Evolutionary conservation across 2,113 vertebrate species (phyloP).

Genomic region (Microcebus tavaratra): DNA sequence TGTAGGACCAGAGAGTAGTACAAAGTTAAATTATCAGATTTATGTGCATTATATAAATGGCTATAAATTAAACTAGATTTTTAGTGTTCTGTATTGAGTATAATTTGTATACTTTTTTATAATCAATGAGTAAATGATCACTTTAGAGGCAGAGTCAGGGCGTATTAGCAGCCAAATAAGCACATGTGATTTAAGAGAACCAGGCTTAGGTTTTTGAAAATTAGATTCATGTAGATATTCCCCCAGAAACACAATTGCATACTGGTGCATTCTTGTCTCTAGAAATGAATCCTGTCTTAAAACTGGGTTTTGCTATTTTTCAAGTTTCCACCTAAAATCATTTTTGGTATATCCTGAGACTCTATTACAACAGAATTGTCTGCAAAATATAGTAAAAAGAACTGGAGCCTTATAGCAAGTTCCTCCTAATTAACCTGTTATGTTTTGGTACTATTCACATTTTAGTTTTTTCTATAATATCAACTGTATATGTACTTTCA

Average conservation of each 20-base stretch:
- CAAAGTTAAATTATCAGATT: slow-evolving; percentile 52
- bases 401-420: neutral
- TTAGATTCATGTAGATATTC: slow-evolving; percentile 46
- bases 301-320: slow-evolving; percentile 32
- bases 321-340: slow-evolving; percentile 32
- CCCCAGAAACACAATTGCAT: slow-evolving; percentile 61
- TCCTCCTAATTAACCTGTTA: neutral
- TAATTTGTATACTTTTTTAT: slow-evolving; percentile 52
- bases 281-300: slow-evolving; percentile 42
- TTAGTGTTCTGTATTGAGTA: slow-evolving; percentile 21
- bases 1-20: neutral
- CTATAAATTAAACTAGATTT: slow-evolving; percentile 33
- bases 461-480: neutral
- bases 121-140: neutral
- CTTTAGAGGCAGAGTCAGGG: slow-evolving; percentile 25
- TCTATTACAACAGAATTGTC: neutral
- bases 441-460: neutral
- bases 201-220: slow-evolving; percentile 19
- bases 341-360: slow-evolving; percentile 52
- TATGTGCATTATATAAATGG: slow-evolving; percentile 48
- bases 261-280: slow-evolving; percentile 28
- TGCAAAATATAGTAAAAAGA: neutral
- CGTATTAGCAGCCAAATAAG: slow-evolving; percentile 40
- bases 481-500: neutral
- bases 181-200: slow-evolving; percentile 6